phyloP scores from a whole-genome alignment of 2,888 invertebrate genomes.

The Acronicta alni region DNA sequence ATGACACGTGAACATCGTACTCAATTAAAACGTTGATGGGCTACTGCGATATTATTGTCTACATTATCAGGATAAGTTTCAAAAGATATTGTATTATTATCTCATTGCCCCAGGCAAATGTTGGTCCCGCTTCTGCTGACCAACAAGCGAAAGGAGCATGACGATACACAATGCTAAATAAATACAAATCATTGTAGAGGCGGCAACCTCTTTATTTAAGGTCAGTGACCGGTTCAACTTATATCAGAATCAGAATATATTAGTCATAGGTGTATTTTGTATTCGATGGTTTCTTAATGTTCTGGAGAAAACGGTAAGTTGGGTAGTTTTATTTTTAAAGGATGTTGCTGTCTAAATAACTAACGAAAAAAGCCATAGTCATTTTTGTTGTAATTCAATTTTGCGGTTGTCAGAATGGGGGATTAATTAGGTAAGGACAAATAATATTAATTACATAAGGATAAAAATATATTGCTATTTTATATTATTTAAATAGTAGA shows the following conservation, averaged over 20 bases:
- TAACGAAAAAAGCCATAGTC: too few relatives aligned
- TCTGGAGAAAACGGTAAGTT: constrained; percentile 1
- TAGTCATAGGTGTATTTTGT: constrained; percentile 30
- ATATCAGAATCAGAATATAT: constrained; percentile 47
- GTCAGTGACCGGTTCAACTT: constrained; percentile 40
- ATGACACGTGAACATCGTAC: constrained; percentile 10
- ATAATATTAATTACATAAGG: too few relatives aligned
- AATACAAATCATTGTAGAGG: constrained; percentile 54
- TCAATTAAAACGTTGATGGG: constrained; percentile 39
- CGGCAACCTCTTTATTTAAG: constrained; percentile 43
- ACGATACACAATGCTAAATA: constrained; percentile 55
- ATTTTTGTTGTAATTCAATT: too few relatives aligned
- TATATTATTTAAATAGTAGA: too few relatives aligned
- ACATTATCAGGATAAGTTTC: constrained; percentile 45
- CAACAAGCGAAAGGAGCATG: constrained; percentile 44
- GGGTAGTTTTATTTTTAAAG: not conserved
- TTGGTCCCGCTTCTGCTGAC: constrained; percentile 25
- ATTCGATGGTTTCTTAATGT: constrained; percentile 22
- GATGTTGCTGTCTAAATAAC: not conserved
- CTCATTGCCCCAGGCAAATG: constrained; percentile 37
- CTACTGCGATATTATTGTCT: constrained; percentile 47
- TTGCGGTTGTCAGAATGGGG: too few relatives aligned
- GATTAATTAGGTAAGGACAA: too few relatives aligned
- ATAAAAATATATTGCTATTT: too few relatives aligned
- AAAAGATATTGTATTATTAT: constrained; percentile 45